These are phyloP conservation scores for Pilophorus perplexus DNA, from an alignment of 2,888 invertebrate genomes.

Conservation along the genomic window DNA sequence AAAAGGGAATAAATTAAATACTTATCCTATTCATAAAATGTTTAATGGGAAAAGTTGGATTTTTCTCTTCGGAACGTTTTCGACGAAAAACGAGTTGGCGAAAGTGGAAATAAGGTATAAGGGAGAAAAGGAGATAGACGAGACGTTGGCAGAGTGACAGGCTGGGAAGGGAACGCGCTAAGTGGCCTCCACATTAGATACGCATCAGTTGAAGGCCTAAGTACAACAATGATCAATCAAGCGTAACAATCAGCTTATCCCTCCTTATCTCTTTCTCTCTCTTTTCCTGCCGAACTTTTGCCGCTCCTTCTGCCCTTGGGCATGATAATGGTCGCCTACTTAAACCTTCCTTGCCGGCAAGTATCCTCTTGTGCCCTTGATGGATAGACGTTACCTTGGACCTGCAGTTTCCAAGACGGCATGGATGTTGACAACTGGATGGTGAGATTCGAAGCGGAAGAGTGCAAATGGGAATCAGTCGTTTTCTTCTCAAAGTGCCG, in stretches of 20 bases:
- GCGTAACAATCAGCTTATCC: conserved; percentile 37
- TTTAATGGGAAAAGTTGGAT: conserved; percentile 34
- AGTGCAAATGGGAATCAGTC: no score
- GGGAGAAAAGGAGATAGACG: conserved; percentile 11
- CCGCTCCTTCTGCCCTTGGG: not conserved
- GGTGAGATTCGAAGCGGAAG: no score
- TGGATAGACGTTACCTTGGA: conserved; percentile 9
- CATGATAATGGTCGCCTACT: conserved; percentile 37
- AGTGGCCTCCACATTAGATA: conserved; percentile 37
- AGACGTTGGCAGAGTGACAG: not conserved
- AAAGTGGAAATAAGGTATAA: conserved; percentile 8
- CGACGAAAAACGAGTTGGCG: not conserved
- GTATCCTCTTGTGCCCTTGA: conserved; percentile 10
- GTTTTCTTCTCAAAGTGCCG: no score
- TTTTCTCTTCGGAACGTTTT: not conserved
- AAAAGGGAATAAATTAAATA: no score
- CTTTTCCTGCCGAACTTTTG: not conserved
- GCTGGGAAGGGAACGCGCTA: conserved; percentile 14
- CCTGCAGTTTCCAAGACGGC: no score
- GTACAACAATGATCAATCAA: conserved; percentile 41
- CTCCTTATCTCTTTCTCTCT: not conserved
- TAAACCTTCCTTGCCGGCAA: conserved; percentile 19
- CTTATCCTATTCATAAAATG: not conserved
- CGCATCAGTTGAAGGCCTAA: conserved; percentile 37
- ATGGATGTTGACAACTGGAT: no score